Conservation (phyloP, 2,797 vertebrate species). For the Sebastes elongatus region DNA sequence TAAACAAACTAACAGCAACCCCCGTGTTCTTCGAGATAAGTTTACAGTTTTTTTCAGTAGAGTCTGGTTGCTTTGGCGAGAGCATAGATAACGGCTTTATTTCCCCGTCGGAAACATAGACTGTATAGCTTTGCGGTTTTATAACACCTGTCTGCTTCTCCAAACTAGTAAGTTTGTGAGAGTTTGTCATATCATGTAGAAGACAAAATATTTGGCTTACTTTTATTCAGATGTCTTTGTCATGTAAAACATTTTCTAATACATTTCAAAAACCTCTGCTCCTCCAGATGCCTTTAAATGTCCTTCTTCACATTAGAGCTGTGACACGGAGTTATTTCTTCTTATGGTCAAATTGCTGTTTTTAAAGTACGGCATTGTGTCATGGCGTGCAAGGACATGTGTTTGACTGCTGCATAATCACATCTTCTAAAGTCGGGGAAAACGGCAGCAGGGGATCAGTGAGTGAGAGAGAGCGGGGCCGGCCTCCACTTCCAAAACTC, state of each 20-base stretch:
- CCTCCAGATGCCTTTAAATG: constrained; percentile 50
- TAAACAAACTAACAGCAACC: too few species aligned
- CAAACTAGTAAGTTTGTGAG: neutral
- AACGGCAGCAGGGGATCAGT: constrained; percentile 45
- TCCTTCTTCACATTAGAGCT: constrained; percentile 20
- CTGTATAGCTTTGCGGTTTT: too few species aligned
- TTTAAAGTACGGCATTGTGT: constrained; percentile 42
- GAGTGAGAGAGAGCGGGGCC: constrained; percentile 15
- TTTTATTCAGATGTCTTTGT: constrained; percentile 32
- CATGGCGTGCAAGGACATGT: constrained; percentile 53
- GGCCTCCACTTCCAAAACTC: constrained; percentile 42
- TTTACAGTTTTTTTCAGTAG: too few species aligned
- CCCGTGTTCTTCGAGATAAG: too few species aligned
- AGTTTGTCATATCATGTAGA: constrained; percentile 33
- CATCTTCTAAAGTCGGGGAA: constrained; percentile 43
- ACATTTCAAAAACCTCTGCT: constrained; percentile 53
- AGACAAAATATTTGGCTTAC: constrained; percentile 35
- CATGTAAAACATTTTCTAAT: constrained; percentile 21
- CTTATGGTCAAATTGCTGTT: constrained; percentile 58
- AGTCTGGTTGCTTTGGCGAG: too few species aligned
- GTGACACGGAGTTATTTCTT: constrained; percentile 39
- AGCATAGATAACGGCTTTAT: rapidly evolving
- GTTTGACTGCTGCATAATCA: constrained; percentile 65
- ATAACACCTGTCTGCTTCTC: too few species aligned
- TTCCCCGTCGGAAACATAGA: too few species aligned